Percentiles rank a stretch among this genome's conserved stretches.
Conservation (phyloP, 2,888 invertebrate species). For the Poecilobothrus nobilitatus region DNA sequence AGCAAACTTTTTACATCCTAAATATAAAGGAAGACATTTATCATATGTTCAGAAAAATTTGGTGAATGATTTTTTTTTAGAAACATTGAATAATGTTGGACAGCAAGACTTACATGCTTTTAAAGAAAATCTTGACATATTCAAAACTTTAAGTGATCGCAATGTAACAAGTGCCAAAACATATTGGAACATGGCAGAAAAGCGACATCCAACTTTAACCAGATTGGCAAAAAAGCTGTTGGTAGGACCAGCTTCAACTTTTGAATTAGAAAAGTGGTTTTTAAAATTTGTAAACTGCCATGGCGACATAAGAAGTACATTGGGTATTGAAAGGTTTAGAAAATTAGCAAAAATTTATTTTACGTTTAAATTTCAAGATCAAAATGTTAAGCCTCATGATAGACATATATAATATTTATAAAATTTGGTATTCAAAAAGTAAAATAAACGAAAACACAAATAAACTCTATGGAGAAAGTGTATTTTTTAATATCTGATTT, state of each 20-base stretch:
- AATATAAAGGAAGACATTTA: constrained; percentile 13
- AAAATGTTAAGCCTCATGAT: background rate
- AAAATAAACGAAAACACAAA: too few species aligned
- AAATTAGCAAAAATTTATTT: constrained; percentile 15
- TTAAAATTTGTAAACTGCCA: constrained; percentile 5
- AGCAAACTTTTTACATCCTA: constrained; percentile 16
- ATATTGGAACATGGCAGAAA: constrained; percentile 17
- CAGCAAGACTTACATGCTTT: constrained; percentile 12
- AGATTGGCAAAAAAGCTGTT: constrained; percentile 12
- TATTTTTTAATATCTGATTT: too few species aligned
- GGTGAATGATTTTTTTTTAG: constrained; percentile 15
- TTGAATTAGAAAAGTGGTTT: constrained; percentile 16
- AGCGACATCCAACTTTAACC: constrained; percentile 9
- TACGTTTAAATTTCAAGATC: constrained; percentile 13
- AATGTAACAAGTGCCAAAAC: constrained; percentile 13
- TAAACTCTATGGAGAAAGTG: too few species aligned
- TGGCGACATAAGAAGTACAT: constrained; percentile 12
- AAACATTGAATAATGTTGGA: constrained; percentile 11
- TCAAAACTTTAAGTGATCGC: constrained; percentile 12
- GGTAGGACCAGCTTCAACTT: constrained; percentile 13
- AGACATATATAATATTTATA: background rate
- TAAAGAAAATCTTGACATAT: constrained; percentile 10
- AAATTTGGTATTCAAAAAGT: too few species aligned
- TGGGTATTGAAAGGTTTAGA: constrained; percentile 15
- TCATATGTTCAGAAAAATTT: constrained; percentile 11